Base-by-base conservation (phyloP, 1,140 invertebrate species). In the Pectinophora gossypiella region DNA sequence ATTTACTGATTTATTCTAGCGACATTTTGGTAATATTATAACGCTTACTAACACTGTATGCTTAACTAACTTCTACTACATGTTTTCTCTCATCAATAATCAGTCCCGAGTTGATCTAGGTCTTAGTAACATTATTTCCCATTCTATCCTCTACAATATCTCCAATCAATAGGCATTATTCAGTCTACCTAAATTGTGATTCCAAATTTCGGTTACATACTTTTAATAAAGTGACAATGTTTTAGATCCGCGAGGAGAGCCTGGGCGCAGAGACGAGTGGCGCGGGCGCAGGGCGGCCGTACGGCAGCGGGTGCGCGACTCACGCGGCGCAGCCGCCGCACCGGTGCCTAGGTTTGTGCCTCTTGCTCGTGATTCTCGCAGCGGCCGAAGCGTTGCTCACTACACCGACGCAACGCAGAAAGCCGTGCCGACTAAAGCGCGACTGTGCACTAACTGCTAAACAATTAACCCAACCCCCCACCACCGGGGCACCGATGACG, bases 341-440 rank as follows among this genome's bases (percentile, higher is more conserved):
- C 49, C 72, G 57, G 43, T 86, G 80, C 61, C 46, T 84, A 86
- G 83, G 83, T 86, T 84, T 84, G 83, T 86, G 76, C 55, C 75
- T 84, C 36, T 71, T 86, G 42, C 61, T 85, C 52, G 57, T 81
- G 53, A 57, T 84, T 46, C 58, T 82, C 44, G 64, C 63, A 48
- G 52, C 56, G 63, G 66, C 64, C 59, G 67, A 68, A 47, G 63
- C 68, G 59, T 66, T 68, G 27, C 52, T 38, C 20, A 15, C 23
- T 12, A 18, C 32, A 20, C 18, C 38, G 42, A 6, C 36, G 36
- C 64, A 57, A 60, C 64, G 52, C 58, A 62, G 59, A 66, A 62
- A 72, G 62, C 61, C 63, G 13, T 22, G 43, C 64, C 72, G 61
- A 61, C 38, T 61, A 60, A 66, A 61, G 51, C 56, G 66, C 59